Evolutionary conservation across 2,888 invertebrate genomes (phyloP), one percentile per base, ranked within the genome.

Genomic region (Lithophane leautieri): DNA sequence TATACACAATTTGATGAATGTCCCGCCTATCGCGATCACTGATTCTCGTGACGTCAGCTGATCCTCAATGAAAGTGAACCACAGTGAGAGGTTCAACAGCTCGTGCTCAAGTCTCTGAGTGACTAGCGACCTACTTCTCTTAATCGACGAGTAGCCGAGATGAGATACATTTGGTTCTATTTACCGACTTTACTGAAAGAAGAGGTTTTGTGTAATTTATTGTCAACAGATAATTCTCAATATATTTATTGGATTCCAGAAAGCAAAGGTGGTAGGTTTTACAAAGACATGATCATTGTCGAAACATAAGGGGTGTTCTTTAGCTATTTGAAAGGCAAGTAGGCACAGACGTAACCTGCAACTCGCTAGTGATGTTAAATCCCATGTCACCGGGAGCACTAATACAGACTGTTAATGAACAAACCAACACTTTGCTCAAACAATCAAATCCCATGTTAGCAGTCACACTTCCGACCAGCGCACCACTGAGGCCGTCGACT

Each of bases 111-210:
- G 81, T 34, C 7, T 2, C 67, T 19, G 70, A 79, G 79, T 70
- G 83, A 52, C 60, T n/a, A 22, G 44, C 74, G 83, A 79, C 81
- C 81, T 74, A 82, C 60, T 82, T 83, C 65, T 14, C 1, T 12
- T 58, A 60, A 74, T 63, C 79, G 47, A 60, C 28, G 34, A 58
- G 22, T 8, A 9, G 7, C 50, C n/a, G 16, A 72, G 47, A 69
- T 3, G 44, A 65, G 42, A 34, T 61, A 67, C 25, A 47, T 65
- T 69, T 34, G 52, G 7, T n/a, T 66, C 3, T 67, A 50, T 44
- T 40, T 62, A 47, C 22, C n/a, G 4, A 58, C 40, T 77, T 22
- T 14, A 19, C 16, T 63, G 22, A 11, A 25, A 34, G 50, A 52
- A 52, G 9, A 11, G 9, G 16, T 56, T 22, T 54, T 40, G 8